Percentiles rank a stretch among this genome's conserved stretches.
These are phyloP conservation scores for Bergia sp. DNA, from an alignment of 92 coral and sea anemone species.

Conservation along the genomic window DNA sequence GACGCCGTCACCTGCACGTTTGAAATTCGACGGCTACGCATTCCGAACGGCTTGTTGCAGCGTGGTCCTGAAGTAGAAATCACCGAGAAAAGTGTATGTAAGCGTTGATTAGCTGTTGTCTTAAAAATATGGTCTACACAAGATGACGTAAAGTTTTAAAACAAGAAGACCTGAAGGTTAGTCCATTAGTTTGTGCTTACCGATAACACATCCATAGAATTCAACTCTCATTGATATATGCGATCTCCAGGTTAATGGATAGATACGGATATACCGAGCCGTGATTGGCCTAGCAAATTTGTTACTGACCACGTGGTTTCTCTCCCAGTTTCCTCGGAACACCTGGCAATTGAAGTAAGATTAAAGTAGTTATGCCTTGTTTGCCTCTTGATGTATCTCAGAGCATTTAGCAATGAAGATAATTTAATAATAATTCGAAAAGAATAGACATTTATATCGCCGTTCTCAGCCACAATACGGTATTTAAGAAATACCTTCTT, in stretches of 20 bases:
- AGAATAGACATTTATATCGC: too few relatives aligned
- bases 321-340: slow-evolving; percentile 79
- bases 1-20: slow-evolving; percentile 41
- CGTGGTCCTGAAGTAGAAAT: slow-evolving; percentile 21
- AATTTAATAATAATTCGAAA: too few relatives aligned
- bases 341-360: slow-evolving; percentile 46
- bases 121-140: not conserved
- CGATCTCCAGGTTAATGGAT: slow-evolving; percentile 79
- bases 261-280: slow-evolving; percentile 82
- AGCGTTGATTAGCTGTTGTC: not conserved
- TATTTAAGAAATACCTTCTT: too few relatives aligned
- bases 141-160: too few relatives aligned
- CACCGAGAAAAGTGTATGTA: not conserved
- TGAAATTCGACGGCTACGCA: slow-evolving; percentile 37
- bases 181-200: slow-evolving; percentile 49
- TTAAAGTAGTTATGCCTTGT: not conserved
- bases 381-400: not conserved
- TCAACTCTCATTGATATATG: slow-evolving; percentile 89
- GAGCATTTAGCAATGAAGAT: too few relatives aligned
- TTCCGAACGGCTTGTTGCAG: slow-evolving; percentile 32
- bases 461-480: too few relatives aligned
- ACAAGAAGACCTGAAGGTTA: too few relatives aligned
- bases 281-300: slow-evolving; percentile 69
- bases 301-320: slow-evolving; percentile 68
- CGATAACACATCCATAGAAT: slow-evolving; percentile 78